Percentiles rank a stretch among this genome's conserved stretches.
These are phyloP conservation scores for Suricata suricatta DNA, from an alignment of 2,113 vertebrate species.

Conservation along the genomic window DNA sequence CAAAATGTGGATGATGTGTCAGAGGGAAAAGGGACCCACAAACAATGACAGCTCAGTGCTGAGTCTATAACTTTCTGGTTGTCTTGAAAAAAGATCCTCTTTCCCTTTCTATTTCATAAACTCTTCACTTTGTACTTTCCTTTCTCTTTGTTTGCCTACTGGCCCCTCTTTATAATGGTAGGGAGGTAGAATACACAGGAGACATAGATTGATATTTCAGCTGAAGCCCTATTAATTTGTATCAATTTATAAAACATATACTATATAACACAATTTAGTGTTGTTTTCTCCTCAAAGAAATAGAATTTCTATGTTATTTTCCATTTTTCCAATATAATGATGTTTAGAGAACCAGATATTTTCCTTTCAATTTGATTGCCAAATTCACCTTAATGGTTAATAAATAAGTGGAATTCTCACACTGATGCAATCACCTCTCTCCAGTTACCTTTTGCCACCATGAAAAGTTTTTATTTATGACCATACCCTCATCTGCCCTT, in stretches of 20 bases:
- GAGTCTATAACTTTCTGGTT: background rate
- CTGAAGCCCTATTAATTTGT: background rate
- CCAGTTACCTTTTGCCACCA: slow-evolving; percentile 64
- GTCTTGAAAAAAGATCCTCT: background rate
- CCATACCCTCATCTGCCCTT: slow-evolving; percentile 82
- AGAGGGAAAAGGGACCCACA: background rate
- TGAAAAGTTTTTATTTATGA: slow-evolving; percentile 81
- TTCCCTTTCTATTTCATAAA: background rate
- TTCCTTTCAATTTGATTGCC: background rate
- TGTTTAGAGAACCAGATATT: slow-evolving; percentile 39
- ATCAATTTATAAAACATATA: background rate
- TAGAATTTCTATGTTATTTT: slow-evolving; percentile 16
- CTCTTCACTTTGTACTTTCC: background rate
- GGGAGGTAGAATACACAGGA: background rate
- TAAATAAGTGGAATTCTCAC: background rate
- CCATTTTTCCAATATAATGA: background rate
- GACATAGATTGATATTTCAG: background rate
- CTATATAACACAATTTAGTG: background rate
- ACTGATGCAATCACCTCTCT: slow-evolving; percentile 40
- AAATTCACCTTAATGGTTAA: slow-evolving; percentile 25
- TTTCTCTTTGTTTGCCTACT: background rate
- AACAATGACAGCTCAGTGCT: background rate
- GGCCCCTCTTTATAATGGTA: background rate
- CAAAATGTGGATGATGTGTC: background rate
- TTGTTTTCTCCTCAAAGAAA: background rate